Base-by-base conservation (phyloP, 2,888 invertebrate species). In the Catocala nupta region DNA sequence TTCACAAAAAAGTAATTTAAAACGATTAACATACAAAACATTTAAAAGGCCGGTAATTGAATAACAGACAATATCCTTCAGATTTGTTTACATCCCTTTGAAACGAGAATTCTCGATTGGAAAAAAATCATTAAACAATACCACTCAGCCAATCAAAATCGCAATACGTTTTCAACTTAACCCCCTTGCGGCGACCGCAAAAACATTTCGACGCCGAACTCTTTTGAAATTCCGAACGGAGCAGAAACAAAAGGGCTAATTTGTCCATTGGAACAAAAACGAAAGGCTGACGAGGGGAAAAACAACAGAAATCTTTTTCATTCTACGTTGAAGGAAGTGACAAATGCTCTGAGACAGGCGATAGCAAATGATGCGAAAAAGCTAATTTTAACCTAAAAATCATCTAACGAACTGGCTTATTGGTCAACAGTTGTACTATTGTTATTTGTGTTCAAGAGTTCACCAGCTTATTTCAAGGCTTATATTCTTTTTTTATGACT, bases 221-320 rank as follows among this genome's bases (percentile, higher is more conserved):
- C 82, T 80, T 85, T 87, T 81, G 73, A 80, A 84, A 76, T 76
- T 73, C 55, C 71, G 45, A 71, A 76, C 63, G 53, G 57, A 47
- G 48, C 62, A 66, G 60, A 81, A 83, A 87, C 85, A 87, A 88
- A 82, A 76, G 83, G 73, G 80, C 84, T 84, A 86, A 87, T 88
- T 88, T 86, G 85, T 87, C 81, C 81, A 77, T 75, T 74, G 74
- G 60, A 74, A 75, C 68, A 73, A 74, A 78, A 82, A 77, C 67
- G 55, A 53, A 68, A 56, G 68, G 67, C 66, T 79, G 78, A 77
- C 73, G 72, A 77, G 61, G 72, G 71, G 62, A 71, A 67, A 74
- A 77, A 81, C 74, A 77, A 82, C 80, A 72, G 75, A 75, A 80
- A 79, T 78, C 77, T 77, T 73, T 77, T 74, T 66, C 78, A 81